Evolutionary conservation across 2,888 invertebrate species (phyloP).

Genomic region (Stenolophus ochropezus): DNA sequence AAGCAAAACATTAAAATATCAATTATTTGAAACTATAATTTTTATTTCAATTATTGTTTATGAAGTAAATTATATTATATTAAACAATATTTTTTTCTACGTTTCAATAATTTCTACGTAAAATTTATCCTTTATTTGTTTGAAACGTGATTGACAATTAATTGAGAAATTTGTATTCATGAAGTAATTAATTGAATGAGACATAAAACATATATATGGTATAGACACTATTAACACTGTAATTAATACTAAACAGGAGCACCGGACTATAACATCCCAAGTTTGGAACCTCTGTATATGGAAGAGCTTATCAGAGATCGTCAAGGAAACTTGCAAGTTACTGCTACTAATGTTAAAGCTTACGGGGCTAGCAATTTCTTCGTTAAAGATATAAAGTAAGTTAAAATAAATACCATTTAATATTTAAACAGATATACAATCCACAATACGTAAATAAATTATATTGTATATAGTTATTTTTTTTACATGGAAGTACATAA

Average conservation of each 20-base stretch:
- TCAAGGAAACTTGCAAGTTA: conserved; percentile 72
- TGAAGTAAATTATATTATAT: no score
- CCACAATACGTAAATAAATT: no score
- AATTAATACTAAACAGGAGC: conserved; percentile 68
- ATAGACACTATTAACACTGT: not conserved
- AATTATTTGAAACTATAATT: no score
- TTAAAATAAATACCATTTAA: no score
- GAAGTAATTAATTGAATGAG: not conserved
- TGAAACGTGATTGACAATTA: not conserved
- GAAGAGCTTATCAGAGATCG: conserved; percentile 74
- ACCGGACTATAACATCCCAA: conserved; percentile 76
- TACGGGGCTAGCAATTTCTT: conserved; percentile 75
- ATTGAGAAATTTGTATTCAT: not conserved
- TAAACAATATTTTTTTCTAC: no score
- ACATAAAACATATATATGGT: not conserved
- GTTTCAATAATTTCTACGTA: no score
- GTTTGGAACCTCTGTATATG: conserved; percentile 75
- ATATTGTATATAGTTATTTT: no score
- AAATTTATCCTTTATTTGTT: no score
- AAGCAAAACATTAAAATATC: no score
- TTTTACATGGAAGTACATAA: no score
- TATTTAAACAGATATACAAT: no score
- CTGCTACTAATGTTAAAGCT: conserved; percentile 73
- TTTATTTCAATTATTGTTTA: no score
- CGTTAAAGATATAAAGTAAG: conserved; percentile 74